A percentile compares a stretch with the other conserved stretches of the same genome.
These are phyloP conservation scores for Bombus impatiens DNA, from an alignment of 1,140 invertebrate species.

Conservation along the genomic window DNA sequence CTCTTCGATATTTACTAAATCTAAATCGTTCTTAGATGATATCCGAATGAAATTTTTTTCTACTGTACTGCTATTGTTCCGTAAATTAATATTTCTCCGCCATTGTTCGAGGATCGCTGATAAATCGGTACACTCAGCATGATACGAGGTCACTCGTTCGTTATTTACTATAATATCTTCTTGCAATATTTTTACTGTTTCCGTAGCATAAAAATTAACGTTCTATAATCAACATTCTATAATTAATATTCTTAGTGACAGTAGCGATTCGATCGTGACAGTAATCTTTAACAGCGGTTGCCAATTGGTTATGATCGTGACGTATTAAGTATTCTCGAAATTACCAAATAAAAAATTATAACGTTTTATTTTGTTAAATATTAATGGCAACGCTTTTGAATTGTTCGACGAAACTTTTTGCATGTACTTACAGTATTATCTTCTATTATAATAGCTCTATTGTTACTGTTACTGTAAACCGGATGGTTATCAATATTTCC, in stretches of 20 bases:
- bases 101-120: conserved; percentile 18
- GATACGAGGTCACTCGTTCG: background rate
- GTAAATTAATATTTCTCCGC: background rate
- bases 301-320: conserved; percentile 24
- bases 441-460: background rate
- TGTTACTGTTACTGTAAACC: background rate
- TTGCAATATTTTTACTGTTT: conserved; percentile 12
- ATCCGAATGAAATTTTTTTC: background rate
- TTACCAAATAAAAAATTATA: background rate
- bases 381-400: background rate
- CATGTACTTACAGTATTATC: conserved; percentile 19
- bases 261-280: background rate
- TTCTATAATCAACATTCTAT: conserved; percentile 50
- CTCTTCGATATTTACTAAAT: conserved; percentile 1
- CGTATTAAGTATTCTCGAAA: background rate
- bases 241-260: conserved; percentile 40
- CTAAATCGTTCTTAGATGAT: background rate
- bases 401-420: background rate
- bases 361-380: background rate
- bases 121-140: conserved; percentile 11
- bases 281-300: background rate
- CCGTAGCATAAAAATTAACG: conserved; percentile 47
- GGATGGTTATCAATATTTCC: background rate
- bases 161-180: background rate
- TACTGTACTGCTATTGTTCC: background rate